Conservation (phyloP, 2,113 vertebrate species). For the Irena cyanogastra region DNA sequence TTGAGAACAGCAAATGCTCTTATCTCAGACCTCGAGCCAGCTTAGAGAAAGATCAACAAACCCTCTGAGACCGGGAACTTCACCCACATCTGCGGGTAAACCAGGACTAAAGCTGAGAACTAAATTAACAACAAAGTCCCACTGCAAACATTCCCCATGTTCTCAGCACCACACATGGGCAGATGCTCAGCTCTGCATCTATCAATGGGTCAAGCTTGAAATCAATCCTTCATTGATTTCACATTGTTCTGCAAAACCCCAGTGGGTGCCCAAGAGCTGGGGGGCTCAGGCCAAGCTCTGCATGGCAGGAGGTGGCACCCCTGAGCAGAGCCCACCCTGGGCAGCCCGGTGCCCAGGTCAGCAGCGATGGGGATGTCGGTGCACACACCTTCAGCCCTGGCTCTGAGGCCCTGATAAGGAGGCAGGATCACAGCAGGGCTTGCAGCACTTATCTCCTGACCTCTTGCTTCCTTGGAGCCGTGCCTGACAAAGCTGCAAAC, state of each 20-base stretch:
- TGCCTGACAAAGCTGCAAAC: neutral
- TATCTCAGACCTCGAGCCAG: neutral
- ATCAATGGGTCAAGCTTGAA: accelerated
- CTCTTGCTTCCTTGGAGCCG: neutral
- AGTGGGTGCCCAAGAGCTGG: neutral
- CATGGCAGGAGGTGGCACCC: neutral
- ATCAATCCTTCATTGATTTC: neutral
- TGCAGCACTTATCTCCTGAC: neutral
- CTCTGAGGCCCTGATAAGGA: neutral
- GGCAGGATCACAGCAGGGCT: neutral
- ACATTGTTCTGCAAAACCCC: neutral
- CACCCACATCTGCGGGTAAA: neutral
- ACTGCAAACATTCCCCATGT: accelerated
- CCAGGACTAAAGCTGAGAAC: neutral
- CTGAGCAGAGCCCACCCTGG: accelerated
- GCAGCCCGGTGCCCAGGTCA: accelerated
- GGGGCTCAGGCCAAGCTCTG: neutral
- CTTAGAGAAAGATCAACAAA: neutral
- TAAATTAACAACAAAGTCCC: neutral
- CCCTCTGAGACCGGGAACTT: accelerated
- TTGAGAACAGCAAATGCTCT: neutral
- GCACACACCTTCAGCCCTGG: accelerated
- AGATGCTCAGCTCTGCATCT: accelerated
- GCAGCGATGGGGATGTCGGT: accelerated
- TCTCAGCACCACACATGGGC: accelerated